phyloP scores from a whole-genome alignment of 2,888 invertebrate genomes.

The Neuroscelio doddi region DNA sequence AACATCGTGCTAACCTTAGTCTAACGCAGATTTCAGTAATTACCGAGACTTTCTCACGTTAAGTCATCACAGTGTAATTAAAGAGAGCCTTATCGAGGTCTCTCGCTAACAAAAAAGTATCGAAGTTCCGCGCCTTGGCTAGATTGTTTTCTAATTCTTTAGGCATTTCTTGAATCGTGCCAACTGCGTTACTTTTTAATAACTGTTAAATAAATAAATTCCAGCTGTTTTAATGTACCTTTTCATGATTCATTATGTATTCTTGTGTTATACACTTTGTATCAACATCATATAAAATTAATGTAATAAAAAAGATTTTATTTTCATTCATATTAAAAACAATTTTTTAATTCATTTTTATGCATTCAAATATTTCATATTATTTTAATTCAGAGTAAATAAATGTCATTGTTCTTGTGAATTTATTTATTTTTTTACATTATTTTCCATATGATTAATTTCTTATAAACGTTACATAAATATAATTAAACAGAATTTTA shows the following conservation, averaged over 20 bases:
- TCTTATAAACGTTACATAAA: too few species aligned
- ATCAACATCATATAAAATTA: too few species aligned
- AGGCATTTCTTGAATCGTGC: slow-evolving; percentile 1
- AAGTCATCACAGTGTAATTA: slow-evolving; percentile 40
- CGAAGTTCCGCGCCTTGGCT: slow-evolving; percentile 5
- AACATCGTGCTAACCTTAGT: slow-evolving; percentile 43
- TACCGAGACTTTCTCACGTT: slow-evolving; percentile 56
- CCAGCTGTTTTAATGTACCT: slow-evolving; percentile 5
- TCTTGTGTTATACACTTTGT: neutral
- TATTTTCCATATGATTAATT: too few species aligned
- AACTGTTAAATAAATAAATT: slow-evolving; percentile 8
- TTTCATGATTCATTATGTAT: slow-evolving; percentile 4
- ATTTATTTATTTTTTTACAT: too few species aligned
- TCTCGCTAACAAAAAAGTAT: neutral
- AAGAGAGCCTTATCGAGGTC: slow-evolving; percentile 20
- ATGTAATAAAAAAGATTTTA: too few species aligned
- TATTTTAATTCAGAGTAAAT: too few species aligned
- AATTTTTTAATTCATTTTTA: too few species aligned
- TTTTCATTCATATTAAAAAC: too few species aligned
- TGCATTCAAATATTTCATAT: too few species aligned
- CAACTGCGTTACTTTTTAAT: slow-evolving; percentile 8
- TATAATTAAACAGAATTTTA: too few species aligned
- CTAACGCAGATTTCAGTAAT: slow-evolving; percentile 49
- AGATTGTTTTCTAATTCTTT: slow-evolving; percentile 2
- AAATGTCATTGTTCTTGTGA: too few species aligned